A percentile compares a stretch with the other conserved stretches of the same genome.
phyloP scores from a whole-genome alignment of 2,888 invertebrate genomes.

The Agonopterix alstromeriana region DNA sequence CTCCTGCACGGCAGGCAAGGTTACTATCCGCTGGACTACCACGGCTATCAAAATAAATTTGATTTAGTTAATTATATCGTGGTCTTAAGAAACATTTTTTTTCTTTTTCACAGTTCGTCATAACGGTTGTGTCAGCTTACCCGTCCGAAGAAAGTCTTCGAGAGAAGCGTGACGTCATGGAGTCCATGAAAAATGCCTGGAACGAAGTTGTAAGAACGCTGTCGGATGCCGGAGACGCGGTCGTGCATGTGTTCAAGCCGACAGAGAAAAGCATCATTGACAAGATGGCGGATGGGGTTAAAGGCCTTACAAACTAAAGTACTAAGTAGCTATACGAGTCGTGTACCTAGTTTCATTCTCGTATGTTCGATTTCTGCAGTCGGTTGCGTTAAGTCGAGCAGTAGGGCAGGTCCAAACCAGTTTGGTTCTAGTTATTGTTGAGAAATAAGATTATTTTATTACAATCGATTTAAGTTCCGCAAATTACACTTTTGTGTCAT shows the following conservation, averaged over 20 bases:
- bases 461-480: too few relatives aligned
- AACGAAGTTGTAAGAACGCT: conserved; percentile 49
- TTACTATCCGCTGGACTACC: too few relatives aligned
- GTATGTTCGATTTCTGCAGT: neutral
- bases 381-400: neutral
- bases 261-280: conserved; percentile 53
- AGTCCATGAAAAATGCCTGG: conserved; percentile 58
- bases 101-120: conserved; percentile 16
- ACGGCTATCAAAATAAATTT: too few relatives aligned
- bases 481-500: too few relatives aligned
- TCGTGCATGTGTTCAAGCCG: conserved; percentile 59
- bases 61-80: too few relatives aligned
- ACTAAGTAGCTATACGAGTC: too few relatives aligned
- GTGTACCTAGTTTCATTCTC: too few relatives aligned
- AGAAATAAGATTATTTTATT: neutral
- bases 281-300: conserved; percentile 51
- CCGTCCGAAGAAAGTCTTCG: conserved; percentile 19
- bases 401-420: too few relatives aligned
- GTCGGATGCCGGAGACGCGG: conserved; percentile 53
- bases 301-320: conserved; percentile 34
- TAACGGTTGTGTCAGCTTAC: conserved; percentile 28
- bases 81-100: too few relatives aligned
- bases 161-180: conserved; percentile 52
- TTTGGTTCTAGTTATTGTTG: too few relatives aligned
- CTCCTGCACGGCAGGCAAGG: too few relatives aligned